phyloP scores from a whole-genome alignment of 2,797 vertebrate genomes.

The Mormyrops boulengeri region DNA sequence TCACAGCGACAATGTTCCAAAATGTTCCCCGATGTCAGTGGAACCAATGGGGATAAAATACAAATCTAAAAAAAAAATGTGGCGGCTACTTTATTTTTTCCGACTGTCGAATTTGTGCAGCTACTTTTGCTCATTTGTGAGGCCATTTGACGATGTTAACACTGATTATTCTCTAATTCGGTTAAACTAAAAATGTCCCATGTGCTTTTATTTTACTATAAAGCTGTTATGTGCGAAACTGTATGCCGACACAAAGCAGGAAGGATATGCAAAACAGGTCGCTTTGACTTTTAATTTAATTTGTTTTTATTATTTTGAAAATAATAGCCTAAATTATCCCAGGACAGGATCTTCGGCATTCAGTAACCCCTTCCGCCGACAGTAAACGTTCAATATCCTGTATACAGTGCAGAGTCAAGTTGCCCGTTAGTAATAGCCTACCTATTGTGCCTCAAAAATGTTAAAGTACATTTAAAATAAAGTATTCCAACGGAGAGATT shows the following conservation, averaged over 20 bases:
- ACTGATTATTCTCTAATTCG: neutral
- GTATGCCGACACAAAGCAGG: neutral
- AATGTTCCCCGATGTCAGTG: neutral
- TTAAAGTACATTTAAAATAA: neutral
- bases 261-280: neutral
- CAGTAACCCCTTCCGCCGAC: neutral
- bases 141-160: neutral
- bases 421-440: neutral
- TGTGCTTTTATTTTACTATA: neutral
- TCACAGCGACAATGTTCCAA: neutral
- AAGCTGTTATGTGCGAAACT: neutral
- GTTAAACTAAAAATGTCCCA: neutral
- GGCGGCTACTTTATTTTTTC: neutral
- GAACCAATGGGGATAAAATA: neutral
- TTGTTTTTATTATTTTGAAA: neutral
- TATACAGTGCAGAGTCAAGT: neutral
- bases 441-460: neutral
- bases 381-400: neutral
- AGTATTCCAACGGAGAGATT: neutral
- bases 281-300: neutral
- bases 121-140: neutral
- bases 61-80: neutral
- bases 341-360: neutral
- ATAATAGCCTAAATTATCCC: neutral
- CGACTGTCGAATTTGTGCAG: neutral